Percentiles rank a stretch among this genome's conserved stretches.
phyloP scores from a whole-genome alignment of 2,888 invertebrate genomes.

The Xylota sylvarum region DNA sequence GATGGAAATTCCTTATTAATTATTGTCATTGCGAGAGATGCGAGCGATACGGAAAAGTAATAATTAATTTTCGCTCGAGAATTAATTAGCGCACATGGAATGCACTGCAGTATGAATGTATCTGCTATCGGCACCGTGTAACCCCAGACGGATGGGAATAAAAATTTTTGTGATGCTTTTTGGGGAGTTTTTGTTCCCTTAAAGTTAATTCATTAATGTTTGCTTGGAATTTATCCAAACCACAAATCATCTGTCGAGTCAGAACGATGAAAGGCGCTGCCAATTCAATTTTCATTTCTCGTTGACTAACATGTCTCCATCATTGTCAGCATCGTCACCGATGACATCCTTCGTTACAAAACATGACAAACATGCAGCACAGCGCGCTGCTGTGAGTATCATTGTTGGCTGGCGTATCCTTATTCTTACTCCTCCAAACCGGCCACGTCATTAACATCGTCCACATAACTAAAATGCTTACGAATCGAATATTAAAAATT shows the following conservation, averaged over 20 bases:
- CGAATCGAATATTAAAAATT: slow-evolving; percentile 85
- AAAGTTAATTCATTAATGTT: slow-evolving; percentile 67
- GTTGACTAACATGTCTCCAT: slow-evolving; percentile 75
- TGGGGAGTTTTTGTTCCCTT: neutral
- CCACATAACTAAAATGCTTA: slow-evolving; percentile 78
- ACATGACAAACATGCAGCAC: slow-evolving; percentile 62
- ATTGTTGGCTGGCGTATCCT: slow-evolving; percentile 22
- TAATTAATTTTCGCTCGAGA: slow-evolving; percentile 74
- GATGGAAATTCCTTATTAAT: slow-evolving; percentile 77
- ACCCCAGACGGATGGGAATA: slow-evolving; percentile 19
- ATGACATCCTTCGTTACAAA: slow-evolving; percentile 61
- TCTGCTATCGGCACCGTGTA: neutral
- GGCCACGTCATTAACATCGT: slow-evolving; percentile 72
- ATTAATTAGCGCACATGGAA: slow-evolving; percentile 71
- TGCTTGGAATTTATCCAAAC: slow-evolving; percentile 58
- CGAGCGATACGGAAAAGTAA: slow-evolving; percentile 56
- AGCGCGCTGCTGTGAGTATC: slow-evolving; percentile 40
- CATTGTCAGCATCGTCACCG: slow-evolving; percentile 52
- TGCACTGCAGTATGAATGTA: slow-evolving; percentile 39
- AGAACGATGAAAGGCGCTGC: slow-evolving; percentile 74
- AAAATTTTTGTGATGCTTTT: slow-evolving; percentile 11
- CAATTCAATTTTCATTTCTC: slow-evolving; percentile 72
- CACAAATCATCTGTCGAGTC: slow-evolving; percentile 76
- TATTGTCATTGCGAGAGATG: slow-evolving; percentile 69
- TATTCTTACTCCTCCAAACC: neutral